These are phyloP conservation scores for Microcebus lehilahytsara DNA, from an alignment of 2,113 vertebrate genomes.

Conservation along the genomic window DNA sequence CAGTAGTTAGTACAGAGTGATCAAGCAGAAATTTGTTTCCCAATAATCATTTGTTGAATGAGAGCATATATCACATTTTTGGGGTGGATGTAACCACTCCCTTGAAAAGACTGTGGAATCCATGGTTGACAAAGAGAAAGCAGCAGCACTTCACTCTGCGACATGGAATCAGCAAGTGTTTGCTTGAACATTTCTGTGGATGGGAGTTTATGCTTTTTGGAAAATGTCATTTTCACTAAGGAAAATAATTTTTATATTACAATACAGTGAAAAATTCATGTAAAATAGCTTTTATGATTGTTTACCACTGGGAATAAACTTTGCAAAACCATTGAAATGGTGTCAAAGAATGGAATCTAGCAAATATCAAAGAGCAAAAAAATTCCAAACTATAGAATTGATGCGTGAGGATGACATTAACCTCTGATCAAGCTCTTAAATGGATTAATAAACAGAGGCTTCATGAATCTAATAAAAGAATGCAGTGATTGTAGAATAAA, in stretches of 20 bases:
- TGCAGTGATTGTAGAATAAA: slow-evolving; percentile 28
- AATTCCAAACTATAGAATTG: background rate
- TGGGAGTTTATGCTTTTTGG: background rate
- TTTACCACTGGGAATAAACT: background rate
- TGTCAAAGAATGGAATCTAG: background rate
- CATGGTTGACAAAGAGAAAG: background rate
- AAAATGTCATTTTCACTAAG: background rate
- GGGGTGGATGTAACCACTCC: background rate
- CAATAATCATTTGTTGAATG: background rate
- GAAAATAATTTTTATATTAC: background rate
- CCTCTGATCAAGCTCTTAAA: background rate
- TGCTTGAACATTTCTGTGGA: background rate
- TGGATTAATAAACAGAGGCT: slow-evolving; percentile 9
- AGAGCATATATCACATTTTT: background rate
- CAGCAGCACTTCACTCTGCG: background rate
- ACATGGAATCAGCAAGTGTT: background rate
- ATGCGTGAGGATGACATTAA: background rate
- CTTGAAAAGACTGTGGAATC: background rate
- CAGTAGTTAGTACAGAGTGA: background rate
- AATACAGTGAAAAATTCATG: background rate
- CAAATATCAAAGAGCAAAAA: background rate
- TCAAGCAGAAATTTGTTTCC: background rate
- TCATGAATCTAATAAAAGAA: slow-evolving; percentile 56
- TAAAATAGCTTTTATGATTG: background rate
- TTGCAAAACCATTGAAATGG: background rate